Percentiles rank a stretch among this genome's conserved stretches.
Evolutionary conservation across 2,797 vertebrate species (phyloP).

Genomic region (Diplodus sargus): DNA sequence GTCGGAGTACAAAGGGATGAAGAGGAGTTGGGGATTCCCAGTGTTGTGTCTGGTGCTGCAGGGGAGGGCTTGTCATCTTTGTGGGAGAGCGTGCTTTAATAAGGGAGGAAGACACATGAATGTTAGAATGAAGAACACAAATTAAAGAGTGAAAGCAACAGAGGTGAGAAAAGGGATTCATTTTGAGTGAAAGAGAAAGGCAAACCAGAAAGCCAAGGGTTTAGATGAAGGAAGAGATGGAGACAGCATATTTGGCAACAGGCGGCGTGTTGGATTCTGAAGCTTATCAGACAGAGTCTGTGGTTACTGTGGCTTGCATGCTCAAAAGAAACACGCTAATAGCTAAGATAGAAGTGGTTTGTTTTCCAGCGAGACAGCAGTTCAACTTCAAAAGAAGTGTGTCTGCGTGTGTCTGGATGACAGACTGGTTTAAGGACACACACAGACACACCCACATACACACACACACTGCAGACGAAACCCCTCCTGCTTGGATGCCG

Average conservation of each 20-base stretch:
- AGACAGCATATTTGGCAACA: conserved; percentile 50
- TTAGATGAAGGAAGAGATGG: conserved; percentile 34
- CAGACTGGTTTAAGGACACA: conserved; percentile 33
- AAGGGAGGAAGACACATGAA: conserved; percentile 31
- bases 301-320: conserved; percentile 45
- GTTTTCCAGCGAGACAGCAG: conserved; percentile 52
- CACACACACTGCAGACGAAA: conserved; percentile 38
- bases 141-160: conserved; percentile 6
- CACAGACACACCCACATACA: conserved; percentile 38
- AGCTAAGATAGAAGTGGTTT: conserved; percentile 58
- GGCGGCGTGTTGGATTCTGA: conserved; percentile 31
- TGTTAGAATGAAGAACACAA: conserved; percentile 1
- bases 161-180: conserved; percentile 14
- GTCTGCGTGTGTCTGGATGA: conserved; percentile 46
- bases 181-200: conserved; percentile 35
- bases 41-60: conserved; percentile 47
- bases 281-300: conserved; percentile 55
- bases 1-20: conserved; percentile 7
- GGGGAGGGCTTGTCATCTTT: conserved; percentile 16
- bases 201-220: conserved; percentile 42
- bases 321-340: conserved; percentile 29
- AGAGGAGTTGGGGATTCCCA: conserved; percentile 52
- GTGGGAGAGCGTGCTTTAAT: conserved; percentile 32
- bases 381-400: conserved; percentile 50
- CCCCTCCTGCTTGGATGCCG: conserved; percentile 71